A percentile compares a stretch with the other conserved stretches of the same genome.
phyloP scores from a whole-genome alignment of 2,113 vertebrate species.

The Gorsachius goisagi region DNA sequence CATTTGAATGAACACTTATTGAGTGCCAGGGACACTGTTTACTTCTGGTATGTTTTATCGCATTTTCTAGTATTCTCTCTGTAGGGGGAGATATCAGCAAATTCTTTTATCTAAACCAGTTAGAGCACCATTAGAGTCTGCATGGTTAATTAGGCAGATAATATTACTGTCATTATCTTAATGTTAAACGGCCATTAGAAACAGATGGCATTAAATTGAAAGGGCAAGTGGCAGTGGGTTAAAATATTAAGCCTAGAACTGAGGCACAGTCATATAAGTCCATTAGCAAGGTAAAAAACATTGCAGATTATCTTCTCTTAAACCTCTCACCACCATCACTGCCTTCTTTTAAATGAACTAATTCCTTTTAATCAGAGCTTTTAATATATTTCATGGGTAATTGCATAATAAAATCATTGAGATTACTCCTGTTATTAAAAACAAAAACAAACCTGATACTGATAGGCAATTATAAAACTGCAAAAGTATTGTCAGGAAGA shows the following conservation, averaged over 20 bases:
- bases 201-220: conserved; percentile 64
- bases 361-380: conserved; percentile 58
- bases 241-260: conserved; percentile 45
- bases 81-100: conserved; percentile 66
- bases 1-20: conserved; percentile 57
- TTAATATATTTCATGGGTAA: conserved; percentile 69
- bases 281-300: conserved; percentile 74
- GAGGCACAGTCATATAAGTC: conserved; percentile 49
- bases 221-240: conserved; percentile 43
- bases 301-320: conserved; percentile 48
- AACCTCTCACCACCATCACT: background rate
- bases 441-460: conserved; percentile 47
- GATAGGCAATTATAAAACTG: conserved; percentile 57
- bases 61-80: conserved; percentile 54
- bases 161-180: conserved; percentile 75
- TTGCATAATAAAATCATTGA: conserved; percentile 63
- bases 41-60: conserved; percentile 59
- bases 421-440: conserved; percentile 59
- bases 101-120: conserved; percentile 78
- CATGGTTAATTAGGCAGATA: conserved; percentile 73
- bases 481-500: conserved; percentile 64
- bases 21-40: conserved; percentile 44
- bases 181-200: conserved; percentile 76
- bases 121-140: conserved; percentile 71
- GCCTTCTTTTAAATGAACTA: conserved; percentile 17